phyloP scores from a whole-genome alignment of 2,113 vertebrate genomes.

The Azemiops feae region DNA sequence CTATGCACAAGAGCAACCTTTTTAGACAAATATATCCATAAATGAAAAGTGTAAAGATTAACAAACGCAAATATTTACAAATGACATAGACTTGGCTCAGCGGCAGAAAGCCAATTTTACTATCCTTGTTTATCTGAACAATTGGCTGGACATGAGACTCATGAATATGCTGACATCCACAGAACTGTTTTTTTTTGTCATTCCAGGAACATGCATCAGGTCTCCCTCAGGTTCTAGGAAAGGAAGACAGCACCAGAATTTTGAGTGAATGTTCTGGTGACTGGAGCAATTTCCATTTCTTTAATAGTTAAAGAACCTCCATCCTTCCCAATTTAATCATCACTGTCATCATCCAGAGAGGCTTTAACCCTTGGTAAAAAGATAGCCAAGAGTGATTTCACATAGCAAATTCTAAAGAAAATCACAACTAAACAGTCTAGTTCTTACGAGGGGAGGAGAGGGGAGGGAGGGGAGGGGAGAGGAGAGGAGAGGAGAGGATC shows the following conservation, averaged over 20 bases:
- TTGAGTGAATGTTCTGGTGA: background rate
- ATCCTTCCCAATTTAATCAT: background rate
- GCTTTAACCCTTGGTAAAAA: background rate
- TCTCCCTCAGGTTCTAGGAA: accelerated
- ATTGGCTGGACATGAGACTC: background rate
- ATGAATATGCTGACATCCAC: accelerated
- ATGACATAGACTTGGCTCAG: background rate
- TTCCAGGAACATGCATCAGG: background rate
- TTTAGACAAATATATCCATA: background rate
- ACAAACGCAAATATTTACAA: background rate
- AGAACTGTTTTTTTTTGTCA: background rate
- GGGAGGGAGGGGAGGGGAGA: no score
- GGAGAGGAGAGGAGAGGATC: background rate
- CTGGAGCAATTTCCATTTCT: background rate
- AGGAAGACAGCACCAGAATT: background rate
- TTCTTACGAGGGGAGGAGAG: background rate
- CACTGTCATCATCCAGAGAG: background rate
- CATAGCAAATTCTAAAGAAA: background rate
- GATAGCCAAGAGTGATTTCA: background rate
- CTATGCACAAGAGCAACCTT: slow-evolving; percentile 20
- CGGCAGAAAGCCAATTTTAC: background rate
- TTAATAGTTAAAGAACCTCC: background rate
- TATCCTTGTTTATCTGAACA: background rate
- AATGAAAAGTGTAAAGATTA: slow-evolving; percentile 28
- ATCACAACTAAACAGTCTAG: background rate